These are phyloP conservation scores for Tenrec ecaudatus DNA, from an alignment of 2,113 vertebrate genomes.

Conservation along the genomic window DNA sequence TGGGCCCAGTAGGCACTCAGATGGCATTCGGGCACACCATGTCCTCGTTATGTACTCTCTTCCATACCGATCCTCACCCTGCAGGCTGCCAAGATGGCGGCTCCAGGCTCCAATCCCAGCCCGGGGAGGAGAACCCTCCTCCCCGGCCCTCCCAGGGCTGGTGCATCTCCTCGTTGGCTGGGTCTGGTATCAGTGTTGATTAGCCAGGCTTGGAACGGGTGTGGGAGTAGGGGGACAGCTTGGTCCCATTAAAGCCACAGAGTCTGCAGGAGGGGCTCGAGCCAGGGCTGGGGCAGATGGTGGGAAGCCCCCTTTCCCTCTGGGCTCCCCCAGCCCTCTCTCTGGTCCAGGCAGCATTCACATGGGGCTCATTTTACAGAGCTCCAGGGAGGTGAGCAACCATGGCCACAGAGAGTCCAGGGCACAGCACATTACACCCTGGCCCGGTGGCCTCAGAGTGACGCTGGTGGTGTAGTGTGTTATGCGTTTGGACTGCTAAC, in stretches of 20 bases:
- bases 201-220: background rate
- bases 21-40: background rate
- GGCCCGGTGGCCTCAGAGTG: background rate
- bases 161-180: background rate
- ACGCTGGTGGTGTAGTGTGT: too few relatives aligned
- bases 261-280: background rate
- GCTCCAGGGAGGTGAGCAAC: background rate
- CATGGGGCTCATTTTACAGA: background rate
- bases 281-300: background rate
- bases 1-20: background rate
- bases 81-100: background rate
- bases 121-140: rapidly evolving
- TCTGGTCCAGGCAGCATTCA: background rate
- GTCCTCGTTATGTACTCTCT: background rate
- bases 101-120: background rate
- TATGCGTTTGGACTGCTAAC: too few relatives aligned
- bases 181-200: background rate
- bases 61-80: rapidly evolving
- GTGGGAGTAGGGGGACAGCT: too few relatives aligned
- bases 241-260: background rate
- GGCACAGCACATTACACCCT: background rate
- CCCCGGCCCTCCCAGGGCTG: background rate
- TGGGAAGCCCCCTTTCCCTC: background rate
- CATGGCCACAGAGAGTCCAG: background rate
- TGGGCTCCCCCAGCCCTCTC: background rate